These are phyloP conservation scores for Dinoponera quadriceps DNA, from an alignment of 1,140 invertebrate species.

Conservation along the genomic window DNA sequence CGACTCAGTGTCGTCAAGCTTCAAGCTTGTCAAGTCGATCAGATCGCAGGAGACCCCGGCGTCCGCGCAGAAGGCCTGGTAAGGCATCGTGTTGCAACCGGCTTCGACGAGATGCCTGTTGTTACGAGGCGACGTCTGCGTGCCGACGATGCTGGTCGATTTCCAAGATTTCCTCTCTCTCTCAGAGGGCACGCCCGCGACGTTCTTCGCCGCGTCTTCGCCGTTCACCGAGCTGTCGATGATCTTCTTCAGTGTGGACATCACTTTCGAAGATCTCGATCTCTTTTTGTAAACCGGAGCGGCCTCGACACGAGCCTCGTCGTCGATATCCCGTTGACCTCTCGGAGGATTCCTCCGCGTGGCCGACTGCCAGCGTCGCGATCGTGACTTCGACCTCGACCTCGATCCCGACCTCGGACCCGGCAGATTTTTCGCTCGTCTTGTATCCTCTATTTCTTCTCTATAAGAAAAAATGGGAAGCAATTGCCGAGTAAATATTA, in stretches of 20 bases:
- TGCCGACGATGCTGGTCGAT: neutral
- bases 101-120: neutral
- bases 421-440: too few species aligned
- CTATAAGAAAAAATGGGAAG: conserved; percentile 39
- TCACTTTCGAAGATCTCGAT: neutral
- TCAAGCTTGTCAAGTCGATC: neutral
- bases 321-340: neutral
- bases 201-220: neutral
- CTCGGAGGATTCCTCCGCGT: neutral
- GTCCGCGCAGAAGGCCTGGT: neutral
- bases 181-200: neutral
- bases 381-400: neutral
- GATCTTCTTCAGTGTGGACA: neutral
- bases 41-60: conserved; percentile 2
- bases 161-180: neutral
- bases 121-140: neutral
- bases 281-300: neutral
- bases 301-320: neutral
- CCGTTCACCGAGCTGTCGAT: neutral
- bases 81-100: conserved; percentile 16
- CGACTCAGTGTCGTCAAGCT: neutral
- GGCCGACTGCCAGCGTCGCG: neutral
- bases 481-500: neutral
- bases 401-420: neutral
- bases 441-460: too few species aligned